phyloP scores from a whole-genome alignment of 2,113 vertebrate genomes.

The Hypocryptadius cinnamomeus region DNA sequence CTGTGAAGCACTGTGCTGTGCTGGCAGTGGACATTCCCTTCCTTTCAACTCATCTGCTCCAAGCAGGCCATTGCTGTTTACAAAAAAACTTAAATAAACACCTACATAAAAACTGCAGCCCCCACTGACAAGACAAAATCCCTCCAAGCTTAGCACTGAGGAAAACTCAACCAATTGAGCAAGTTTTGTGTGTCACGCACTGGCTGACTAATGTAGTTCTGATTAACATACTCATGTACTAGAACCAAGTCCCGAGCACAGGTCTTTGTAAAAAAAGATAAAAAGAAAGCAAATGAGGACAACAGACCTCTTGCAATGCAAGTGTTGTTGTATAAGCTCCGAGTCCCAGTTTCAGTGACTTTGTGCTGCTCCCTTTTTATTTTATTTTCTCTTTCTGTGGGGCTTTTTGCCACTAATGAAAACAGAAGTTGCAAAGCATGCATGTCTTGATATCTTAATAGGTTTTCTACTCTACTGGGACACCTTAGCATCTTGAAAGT shows the following conservation, averaged over 20 bases:
- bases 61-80: not conserved
- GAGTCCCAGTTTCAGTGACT: not conserved
- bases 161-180: not conserved
- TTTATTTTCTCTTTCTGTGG: not conserved
- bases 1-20: not conserved
- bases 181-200: not conserved
- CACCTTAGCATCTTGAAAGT: conserved; percentile 61
- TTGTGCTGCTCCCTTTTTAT: not conserved
- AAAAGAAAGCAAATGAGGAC: not conserved
- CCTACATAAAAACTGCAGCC: not conserved
- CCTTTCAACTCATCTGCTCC: not conserved
- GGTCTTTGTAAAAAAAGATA: not conserved
- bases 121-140: not conserved
- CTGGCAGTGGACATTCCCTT: not conserved
- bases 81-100: not conserved
- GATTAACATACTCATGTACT: not conserved
- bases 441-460: conserved; percentile 68
- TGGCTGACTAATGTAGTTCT: not conserved
- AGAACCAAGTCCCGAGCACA: not conserved
- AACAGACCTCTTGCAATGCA: not conserved
- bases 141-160: not conserved
- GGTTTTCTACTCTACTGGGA: conserved; percentile 62
- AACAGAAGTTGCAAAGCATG: conserved; percentile 65
- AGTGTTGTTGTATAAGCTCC: not conserved
- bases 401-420: conserved; percentile 56